Evolutionary conservation across 2,888 invertebrate genomes (phyloP).

Genomic region (Tinea semifulvella): DNA sequence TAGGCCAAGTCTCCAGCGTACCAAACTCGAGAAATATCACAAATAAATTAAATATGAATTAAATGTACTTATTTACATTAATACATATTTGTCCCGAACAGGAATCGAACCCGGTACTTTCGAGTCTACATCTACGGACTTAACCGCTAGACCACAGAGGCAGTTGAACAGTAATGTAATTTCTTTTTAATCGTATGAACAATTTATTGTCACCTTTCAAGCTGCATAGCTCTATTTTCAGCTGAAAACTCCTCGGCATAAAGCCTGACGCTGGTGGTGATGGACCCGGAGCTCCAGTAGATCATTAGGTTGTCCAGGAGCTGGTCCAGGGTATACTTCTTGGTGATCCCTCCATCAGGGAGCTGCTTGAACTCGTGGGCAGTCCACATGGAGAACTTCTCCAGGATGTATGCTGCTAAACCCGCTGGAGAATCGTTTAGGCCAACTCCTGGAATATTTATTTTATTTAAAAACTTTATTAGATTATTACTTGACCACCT

Average conservation of each 20-base stretch:
- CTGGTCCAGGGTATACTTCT: conserved; percentile 68
- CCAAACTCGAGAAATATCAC: too few relatives aligned
- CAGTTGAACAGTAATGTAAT: too few relatives aligned
- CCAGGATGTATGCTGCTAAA: conserved; percentile 77
- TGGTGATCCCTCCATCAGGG: conserved; percentile 71
- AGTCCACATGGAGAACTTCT: conserved; percentile 79
- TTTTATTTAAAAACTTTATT: too few relatives aligned
- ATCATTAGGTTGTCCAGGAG: conserved; percentile 79
- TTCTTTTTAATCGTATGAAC: neutral
- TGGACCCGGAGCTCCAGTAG: conserved; percentile 76
- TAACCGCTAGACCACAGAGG: too few relatives aligned
- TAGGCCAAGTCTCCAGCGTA: too few relatives aligned
- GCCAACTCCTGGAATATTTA: conserved; percentile 67
- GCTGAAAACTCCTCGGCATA: conserved; percentile 66
- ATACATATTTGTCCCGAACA: too few relatives aligned
- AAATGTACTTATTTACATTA: too few relatives aligned
- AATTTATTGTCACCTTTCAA: conserved; percentile 32
- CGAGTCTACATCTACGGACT: too few relatives aligned
- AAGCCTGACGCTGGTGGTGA: conserved; percentile 72
- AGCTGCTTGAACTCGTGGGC: conserved; percentile 48
- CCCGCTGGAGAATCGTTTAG: conserved; percentile 75
- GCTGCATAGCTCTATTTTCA: conserved; percentile 20
- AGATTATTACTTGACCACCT: too few relatives aligned
- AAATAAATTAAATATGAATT: too few relatives aligned
- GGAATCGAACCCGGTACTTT: too few relatives aligned